A percentile compares a stretch with the other conserved stretches of the same genome.
These are phyloP conservation scores for Drosophila neutralis DNA, from an alignment of 2,888 invertebrate genomes.

Conservation along the genomic window DNA sequence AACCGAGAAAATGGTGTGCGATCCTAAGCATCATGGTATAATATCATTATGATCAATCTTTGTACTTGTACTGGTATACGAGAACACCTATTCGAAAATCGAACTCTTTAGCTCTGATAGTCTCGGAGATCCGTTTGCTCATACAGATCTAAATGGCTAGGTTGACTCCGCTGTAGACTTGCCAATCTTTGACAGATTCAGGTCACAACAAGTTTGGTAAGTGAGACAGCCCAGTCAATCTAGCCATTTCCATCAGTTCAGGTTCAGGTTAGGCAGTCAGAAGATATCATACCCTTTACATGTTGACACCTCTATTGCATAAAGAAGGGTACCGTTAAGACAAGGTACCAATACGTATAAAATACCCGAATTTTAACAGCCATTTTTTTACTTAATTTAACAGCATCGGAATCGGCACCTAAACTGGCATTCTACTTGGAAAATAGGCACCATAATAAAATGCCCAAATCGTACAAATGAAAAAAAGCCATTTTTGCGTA, in stretches of 20 bases:
- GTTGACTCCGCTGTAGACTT: not conserved
- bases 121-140: not conserved
- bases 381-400: not conserved
- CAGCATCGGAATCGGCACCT: not conserved
- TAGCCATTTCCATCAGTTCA: no score
- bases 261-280: no score
- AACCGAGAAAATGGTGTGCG: accelerated
- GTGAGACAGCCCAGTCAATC: no score
- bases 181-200: not conserved
- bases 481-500: not conserved
- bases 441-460: not conserved
- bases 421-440: not conserved
- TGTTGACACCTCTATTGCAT: not conserved
- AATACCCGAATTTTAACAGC: not conserved
- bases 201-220: no score
- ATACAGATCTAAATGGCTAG: not conserved
- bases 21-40: not conserved
- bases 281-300: not conserved
- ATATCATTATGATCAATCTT: not conserved
- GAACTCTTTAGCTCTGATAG: not conserved
- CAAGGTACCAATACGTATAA: not conserved
- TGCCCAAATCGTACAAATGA: not conserved
- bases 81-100: not conserved
- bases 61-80: not conserved
- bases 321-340: not conserved